Conservation (phyloP, 1,140 invertebrate genomes). For the Atta texana region DNA sequence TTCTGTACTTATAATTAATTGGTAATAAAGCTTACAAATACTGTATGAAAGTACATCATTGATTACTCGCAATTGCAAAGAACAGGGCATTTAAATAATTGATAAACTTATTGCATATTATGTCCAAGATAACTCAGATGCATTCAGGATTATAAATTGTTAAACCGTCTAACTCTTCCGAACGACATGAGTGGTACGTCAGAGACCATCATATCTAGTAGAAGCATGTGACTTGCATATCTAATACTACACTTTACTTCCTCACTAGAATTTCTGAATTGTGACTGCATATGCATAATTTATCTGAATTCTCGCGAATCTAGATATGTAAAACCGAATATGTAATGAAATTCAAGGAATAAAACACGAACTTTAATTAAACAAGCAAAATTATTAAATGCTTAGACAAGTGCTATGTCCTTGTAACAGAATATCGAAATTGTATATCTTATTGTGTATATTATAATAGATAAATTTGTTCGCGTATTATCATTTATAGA, state of each 20-base stretch:
- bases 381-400: conserved; percentile 14
- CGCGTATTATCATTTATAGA: background rate
- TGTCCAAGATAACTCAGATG: conserved; percentile 12
- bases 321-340: conserved; percentile 4
- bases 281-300: conserved; percentile 30
- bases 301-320: conserved; percentile 14
- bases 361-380: conserved; percentile 25
- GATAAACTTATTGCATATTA: conserved; percentile 16
- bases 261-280: conserved; percentile 39
- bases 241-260: conserved; percentile 25
- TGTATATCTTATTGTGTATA: background rate
- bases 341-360: conserved; percentile 5
- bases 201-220: conserved; percentile 37
- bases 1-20: conserved; percentile 16
- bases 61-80: background rate
- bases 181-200: conserved; percentile 39
- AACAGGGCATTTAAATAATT: background rate
- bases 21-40: background rate
- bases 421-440: background rate
- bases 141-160: conserved; percentile 40
- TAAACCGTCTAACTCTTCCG: conserved; percentile 50
- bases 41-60: background rate
- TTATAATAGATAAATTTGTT: background rate
- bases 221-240: conserved; percentile 55
- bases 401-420: background rate